Base-by-base conservation (phyloP, 2,888 invertebrate species). In the Caenorhabditis sp. region DNA sequence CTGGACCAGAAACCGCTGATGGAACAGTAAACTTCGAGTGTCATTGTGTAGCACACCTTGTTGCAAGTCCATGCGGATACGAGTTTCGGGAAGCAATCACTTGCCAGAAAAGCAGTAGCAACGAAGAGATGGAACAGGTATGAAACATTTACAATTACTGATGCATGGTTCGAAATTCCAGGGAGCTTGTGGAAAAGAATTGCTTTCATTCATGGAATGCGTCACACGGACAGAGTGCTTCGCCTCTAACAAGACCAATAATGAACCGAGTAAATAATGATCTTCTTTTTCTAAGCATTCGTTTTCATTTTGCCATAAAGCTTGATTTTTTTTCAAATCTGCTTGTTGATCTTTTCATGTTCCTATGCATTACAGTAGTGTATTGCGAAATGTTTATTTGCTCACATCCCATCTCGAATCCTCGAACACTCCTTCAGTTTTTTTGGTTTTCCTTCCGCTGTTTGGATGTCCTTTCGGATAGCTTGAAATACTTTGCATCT, bases 21-120 rank as follows among this genome's bases (percentile, higher is more conserved):
- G 91, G 91, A 7, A 64, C 85, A 28, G 84, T 91, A n/a, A 91
- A 91, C 70, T 91, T 91, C 64, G 91, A 91, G 73, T 91, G 91
- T 73, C 91, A 91, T 64, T 91, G 91, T 69, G 91, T 91, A 2
- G 87, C 87, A 6, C 91, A 91, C 76, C 74, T 91, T 26, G 91
- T 91, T 19, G 91, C 87, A 44, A 90, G 90, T 80, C 91, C 91
- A 7, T 91, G 91, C 66, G 91, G 91, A 41, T 86, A 77, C 80
- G 88, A 89, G 44, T 91, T 91, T 72, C 82, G 88, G 35, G 81
- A 90, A 54, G 90, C 90, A 19, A 88, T 91, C 16, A 85, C 74
- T n/a, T 91, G 91, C 68, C 91, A 91, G 73, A 91, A 90, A 80
- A 49, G 80, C 19, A 70, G 80, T 16, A 70, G 68, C 22, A 87